Conservation (phyloP, 2,888 invertebrate species). For the Andrena camellia region DNA sequence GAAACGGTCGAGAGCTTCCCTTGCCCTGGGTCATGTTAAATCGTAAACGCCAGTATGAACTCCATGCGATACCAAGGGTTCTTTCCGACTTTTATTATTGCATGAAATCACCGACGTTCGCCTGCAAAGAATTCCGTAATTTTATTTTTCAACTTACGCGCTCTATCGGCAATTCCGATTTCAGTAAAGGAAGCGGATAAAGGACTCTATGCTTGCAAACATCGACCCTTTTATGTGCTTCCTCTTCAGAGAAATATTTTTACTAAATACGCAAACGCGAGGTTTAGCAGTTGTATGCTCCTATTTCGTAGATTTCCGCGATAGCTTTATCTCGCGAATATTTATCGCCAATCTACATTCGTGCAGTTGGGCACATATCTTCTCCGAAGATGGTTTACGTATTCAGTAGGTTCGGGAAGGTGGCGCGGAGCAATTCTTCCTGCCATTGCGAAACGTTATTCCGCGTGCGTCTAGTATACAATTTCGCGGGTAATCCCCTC, state of each 20-base stretch:
- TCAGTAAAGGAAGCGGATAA: neutral
- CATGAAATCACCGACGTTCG: conserved; percentile 40
- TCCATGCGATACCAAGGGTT: conserved; percentile 38
- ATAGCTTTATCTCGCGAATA: neutral
- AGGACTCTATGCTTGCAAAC: neutral
- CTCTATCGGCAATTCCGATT: neutral
- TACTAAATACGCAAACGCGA: neutral
- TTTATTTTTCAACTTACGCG: conserved; percentile 2
- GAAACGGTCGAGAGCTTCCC: conserved; percentile 42
- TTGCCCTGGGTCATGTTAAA: conserved; percentile 51
- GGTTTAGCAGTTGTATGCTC: neutral
- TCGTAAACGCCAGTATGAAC: conserved; percentile 56
- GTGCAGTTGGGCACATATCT: neutral
- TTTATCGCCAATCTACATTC: neutral
- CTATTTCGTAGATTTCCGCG: neutral
- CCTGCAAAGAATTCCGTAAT: conserved; percentile 29
- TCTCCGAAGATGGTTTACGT: neutral
- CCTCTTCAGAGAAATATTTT: conserved; percentile 1
- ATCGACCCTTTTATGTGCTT: conserved; percentile 5
- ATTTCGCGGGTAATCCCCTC: neutral
- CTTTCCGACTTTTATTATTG: conserved; percentile 28
- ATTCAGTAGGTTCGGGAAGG: neutral
- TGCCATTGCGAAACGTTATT: neutral
- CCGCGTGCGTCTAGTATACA: neutral
- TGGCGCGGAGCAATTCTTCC: neutral